Base-by-base conservation (phyloP, 2,797 vertebrate species). In the Macropus fuliginosus region DNA sequence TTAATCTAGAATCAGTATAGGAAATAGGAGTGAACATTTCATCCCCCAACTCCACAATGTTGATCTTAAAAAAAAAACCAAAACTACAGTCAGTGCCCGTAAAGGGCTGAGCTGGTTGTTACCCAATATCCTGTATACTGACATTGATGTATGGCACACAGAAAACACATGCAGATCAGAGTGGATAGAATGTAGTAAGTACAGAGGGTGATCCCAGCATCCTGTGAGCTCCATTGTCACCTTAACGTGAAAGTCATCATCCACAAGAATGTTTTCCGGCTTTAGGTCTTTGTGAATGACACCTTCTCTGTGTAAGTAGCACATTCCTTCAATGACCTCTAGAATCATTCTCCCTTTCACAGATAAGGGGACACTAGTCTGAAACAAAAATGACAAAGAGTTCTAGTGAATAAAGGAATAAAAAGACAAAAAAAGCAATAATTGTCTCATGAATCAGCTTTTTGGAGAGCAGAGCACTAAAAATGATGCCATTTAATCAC, bases 241-340 rank as follows among this genome's bases (percentile, higher is more conserved):
- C 99, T 99, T 99, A 92, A 99, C 99, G 97, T 99, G 99, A 98
- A 99, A 99, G 97, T 99, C 98, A 62, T 97, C 98, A 97, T 99
- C 99, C 74, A 99, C 99, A 56, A 99, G 98, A 97, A 99, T 99
- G 96, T 99, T 99, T 96, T 99, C 99, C 27, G 99, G 99, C 97
- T 99, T 99, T 92, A 99, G 98, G 97, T 99, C 99, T 98, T 99
- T 99, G 98, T 99, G 99, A 94, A 99, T 98, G 56, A 99, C 98
- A 0, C 98, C 96, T 94, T 98, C 98, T n/a, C 98, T 93, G 0
- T 99, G 99, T 91, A 99, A 98, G 97, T 99, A 99, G 87, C 99
- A 96, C 99, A 99, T 99, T 56, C 99, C 99, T 98, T 99, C 99
- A 93, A 99, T 98, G 97, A 99, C 99, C 98, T 99, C 99, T 96